Base-by-base conservation (phyloP, 2,113 vertebrate species). In the Pundamilia nyererei region DNA sequence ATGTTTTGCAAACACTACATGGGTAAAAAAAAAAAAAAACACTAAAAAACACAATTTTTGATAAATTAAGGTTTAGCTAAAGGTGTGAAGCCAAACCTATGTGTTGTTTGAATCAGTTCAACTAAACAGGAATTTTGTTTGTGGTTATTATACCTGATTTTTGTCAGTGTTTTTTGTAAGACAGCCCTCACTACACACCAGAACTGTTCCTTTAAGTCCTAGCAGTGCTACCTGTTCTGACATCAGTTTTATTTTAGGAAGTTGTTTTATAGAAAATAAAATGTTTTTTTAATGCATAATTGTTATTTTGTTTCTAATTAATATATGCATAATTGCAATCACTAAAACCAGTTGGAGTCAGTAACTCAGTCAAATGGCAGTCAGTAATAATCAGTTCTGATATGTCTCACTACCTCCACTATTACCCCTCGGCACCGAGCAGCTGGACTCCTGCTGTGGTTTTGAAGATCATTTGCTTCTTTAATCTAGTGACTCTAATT, bases 401-500 rank as follows among this genome's bases (percentile, higher is more conserved):
- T 83, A 7, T 80, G 60, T 85, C 85, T 82, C 85, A 83, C 81
- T 77, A 24, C 49, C 60, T 84, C 54, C 56, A 38, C n/a, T 42
- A 35, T 89, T 82, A 53, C 17, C 42, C 62, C 62, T 86, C 87
- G 21, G 33, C 85, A 80, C 45, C 42, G 33, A 89, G 60, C 86
- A 72, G 81, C 89, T 87, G 86, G 87, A 84, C 72, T 84, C 87
- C 86, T 85, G 88, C 86, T 94, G 89, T 68, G 85, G 49, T 83
- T 87, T 72, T 89, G 83, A 92, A 92, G 84, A 89, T 89, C 87
- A 86, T 87, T 86, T 88, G 65, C 89, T 81, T 83, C 87, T 92
- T 90, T 89, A 90, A 89, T 91, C 82, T 88, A 38, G 81, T 89
- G 72, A 51, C 81, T 89, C 83, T 90, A 86, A 86, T 90, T 92